Base-by-base conservation (phyloP, 2,888 invertebrate genomes). In the Muscina levida region DNA sequence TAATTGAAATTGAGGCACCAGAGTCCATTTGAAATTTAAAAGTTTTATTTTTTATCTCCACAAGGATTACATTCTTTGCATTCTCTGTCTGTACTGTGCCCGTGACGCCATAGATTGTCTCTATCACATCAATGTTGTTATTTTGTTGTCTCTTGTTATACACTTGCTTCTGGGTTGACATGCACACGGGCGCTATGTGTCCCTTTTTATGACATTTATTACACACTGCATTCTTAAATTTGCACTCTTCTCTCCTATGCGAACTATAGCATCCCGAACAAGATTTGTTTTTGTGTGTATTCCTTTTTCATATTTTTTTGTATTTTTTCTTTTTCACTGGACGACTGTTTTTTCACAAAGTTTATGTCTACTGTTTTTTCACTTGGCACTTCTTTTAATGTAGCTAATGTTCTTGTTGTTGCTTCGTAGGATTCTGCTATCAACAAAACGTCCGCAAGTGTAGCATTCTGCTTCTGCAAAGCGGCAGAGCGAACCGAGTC, bases 1-100 rank as follows among this genome's bases (percentile, higher is more conserved):
- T 80, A 42, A 81, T 17, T 1, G 78, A 82, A 53, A 82, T 70
- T 15, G 78, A 76, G 5, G 82, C 81, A 26, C 79, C 83, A 59
- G 78, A 77, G 44, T 83, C 82, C 75, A 83, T 79, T 76, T 83
- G 79, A 68, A 82, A 83, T 42, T 22, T 26, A 15, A 79, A 13
- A 1, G 17, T n/a, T 71, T 72, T 42, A 17, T 42, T 44, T 11
- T 17, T 53, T 17, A 77, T 67, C 51, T 62, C 19, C 15, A 72
- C 37, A 31, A 31, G 31, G 31, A 78, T 73, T n/a, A 19, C 46
- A 10, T 46, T 73, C 62, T 78, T 76, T 31, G 72, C 44, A 2
- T 56, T 39, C 62, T 67, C 44, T 11, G 24, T 65, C 19, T 73
- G 59, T 26, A 78, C 22, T 42, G 42, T 48, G 10, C 72, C 70